Evolutionary conservation across 2,888 invertebrate genomes (phyloP).

Genomic region (Folsomia manolachei): DNA sequence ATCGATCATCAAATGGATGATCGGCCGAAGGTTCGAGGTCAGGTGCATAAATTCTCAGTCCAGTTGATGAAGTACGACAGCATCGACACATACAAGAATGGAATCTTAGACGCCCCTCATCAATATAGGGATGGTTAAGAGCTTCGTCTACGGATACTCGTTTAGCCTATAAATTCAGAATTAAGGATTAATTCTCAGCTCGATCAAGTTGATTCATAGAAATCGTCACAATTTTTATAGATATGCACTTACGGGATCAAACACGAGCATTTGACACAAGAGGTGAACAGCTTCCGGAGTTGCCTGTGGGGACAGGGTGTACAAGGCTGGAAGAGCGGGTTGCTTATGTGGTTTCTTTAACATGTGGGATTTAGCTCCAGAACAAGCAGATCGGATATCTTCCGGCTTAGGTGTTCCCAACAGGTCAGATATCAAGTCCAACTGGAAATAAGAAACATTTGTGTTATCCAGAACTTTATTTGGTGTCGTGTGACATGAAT

Average conservation of each 20-base stretch:
- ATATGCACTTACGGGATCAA: constrained; percentile 79
- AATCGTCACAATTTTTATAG: not conserved
- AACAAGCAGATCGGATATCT: constrained; percentile 96
- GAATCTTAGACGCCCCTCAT: constrained; percentile 95
- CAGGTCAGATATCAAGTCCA: constrained; percentile 96
- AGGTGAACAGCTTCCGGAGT: constrained; percentile 98
- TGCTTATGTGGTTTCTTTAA: constrained; percentile 81
- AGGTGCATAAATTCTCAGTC: constrained; percentile 78
- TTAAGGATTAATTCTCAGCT: not conserved
- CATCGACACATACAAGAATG: constrained; percentile 99
- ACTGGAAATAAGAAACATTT: constrained; percentile 58
- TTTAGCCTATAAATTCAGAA: constrained; percentile 66
- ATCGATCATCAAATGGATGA: constrained; percentile 88
- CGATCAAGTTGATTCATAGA: not conserved
- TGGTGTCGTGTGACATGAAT: not conserved
- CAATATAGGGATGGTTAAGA: constrained; percentile 92
- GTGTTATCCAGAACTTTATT: not conserved
- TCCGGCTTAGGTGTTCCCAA: constrained; percentile 92
- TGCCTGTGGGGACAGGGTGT: constrained; percentile 87
- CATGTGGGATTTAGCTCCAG: constrained; percentile 90
- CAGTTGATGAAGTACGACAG: constrained; percentile 69
- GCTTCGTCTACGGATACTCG: constrained; percentile 93
- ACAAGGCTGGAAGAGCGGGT: constrained; percentile 82
- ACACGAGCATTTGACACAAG: constrained; percentile 93
- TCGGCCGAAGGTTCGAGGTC: constrained; percentile 91